Evolutionary conservation across 2,113 vertebrate genomes (phyloP).

Genomic region (Cepphus grylle): DNA sequence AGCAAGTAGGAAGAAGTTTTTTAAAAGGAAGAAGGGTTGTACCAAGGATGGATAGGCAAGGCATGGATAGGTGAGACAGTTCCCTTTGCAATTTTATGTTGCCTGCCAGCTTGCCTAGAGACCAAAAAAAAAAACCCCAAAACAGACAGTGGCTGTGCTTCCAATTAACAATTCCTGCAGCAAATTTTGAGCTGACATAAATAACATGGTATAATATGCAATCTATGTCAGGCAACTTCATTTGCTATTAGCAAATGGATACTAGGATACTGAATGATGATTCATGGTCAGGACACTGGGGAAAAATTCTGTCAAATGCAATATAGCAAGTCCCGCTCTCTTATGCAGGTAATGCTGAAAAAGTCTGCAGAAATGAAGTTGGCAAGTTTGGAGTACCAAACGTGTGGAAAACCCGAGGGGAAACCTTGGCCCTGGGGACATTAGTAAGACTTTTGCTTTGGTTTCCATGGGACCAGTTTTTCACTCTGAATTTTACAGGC

Average conservation of each 20-base stretch:
- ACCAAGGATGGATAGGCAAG: not conserved
- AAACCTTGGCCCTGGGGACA: not conserved
- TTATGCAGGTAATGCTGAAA: not conserved
- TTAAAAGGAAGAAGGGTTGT: not conserved
- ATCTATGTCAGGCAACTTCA: not conserved
- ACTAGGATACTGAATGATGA: not conserved
- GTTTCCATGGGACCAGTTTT: not conserved
- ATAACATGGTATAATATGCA: not conserved
- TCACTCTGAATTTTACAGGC: not conserved
- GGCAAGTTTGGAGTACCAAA: not conserved
- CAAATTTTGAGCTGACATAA: slow-evolving; percentile 21
- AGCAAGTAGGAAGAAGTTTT: not conserved
- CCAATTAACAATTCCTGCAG: not conserved
- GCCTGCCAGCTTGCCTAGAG: not conserved
- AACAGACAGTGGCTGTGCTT: not conserved
- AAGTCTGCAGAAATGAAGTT: not conserved
- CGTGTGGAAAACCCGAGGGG: not conserved
- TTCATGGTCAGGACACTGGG: not conserved
- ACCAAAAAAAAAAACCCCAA: not conserved
- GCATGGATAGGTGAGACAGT: not conserved
- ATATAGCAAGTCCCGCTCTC: not conserved
- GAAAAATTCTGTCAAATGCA: not conserved
- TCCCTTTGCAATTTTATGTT: not conserved
- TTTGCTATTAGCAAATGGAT: not conserved
- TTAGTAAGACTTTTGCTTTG: not conserved